Evolutionary conservation across 2,113 vertebrate species (phyloP).

Genomic region (Paraplagusia blochii): DNA sequence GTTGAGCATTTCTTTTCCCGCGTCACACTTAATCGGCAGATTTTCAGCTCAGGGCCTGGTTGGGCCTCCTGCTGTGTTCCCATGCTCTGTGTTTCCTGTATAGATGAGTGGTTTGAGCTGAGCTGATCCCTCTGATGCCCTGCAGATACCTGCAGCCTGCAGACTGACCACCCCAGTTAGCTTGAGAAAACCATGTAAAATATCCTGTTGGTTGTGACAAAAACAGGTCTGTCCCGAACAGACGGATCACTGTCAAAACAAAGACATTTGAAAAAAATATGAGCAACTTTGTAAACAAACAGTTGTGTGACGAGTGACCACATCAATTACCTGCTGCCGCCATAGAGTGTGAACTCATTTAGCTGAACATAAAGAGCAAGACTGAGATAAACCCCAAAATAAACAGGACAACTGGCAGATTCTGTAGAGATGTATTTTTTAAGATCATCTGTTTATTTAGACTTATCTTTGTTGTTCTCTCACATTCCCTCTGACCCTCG

Average conservation of each 20-base stretch:
- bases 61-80: slow-evolving; percentile 55
- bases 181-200: slow-evolving; percentile 35
- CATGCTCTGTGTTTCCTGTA: slow-evolving; percentile 65
- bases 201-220: slow-evolving; percentile 39
- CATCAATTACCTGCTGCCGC: not conserved
- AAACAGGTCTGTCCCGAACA: too few relatives aligned
- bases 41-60: slow-evolving; percentile 25
- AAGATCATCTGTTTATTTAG: slow-evolving; percentile 18
- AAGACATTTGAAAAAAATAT: slow-evolving; percentile 1
- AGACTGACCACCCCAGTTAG: slow-evolving; percentile 53
- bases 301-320: not conserved
- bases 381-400: too few relatives aligned
- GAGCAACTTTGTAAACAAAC: slow-evolving; percentile 11
- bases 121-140: slow-evolving; percentile 60
- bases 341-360: not conserved
- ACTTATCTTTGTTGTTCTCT: slow-evolving; percentile 58
- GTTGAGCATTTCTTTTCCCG: not conserved
- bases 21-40: slow-evolving; percentile 31
- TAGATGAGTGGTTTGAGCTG: slow-evolving; percentile 53
- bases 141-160: slow-evolving; percentile 38
- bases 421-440: not conserved
- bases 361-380: not conserved
- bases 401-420: too few relatives aligned
- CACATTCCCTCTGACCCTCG: slow-evolving; percentile 68
- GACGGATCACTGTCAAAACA: slow-evolving; percentile 39